phyloP scores from a whole-genome alignment of 2,113 vertebrate species.

The Nettapus auritus region DNA sequence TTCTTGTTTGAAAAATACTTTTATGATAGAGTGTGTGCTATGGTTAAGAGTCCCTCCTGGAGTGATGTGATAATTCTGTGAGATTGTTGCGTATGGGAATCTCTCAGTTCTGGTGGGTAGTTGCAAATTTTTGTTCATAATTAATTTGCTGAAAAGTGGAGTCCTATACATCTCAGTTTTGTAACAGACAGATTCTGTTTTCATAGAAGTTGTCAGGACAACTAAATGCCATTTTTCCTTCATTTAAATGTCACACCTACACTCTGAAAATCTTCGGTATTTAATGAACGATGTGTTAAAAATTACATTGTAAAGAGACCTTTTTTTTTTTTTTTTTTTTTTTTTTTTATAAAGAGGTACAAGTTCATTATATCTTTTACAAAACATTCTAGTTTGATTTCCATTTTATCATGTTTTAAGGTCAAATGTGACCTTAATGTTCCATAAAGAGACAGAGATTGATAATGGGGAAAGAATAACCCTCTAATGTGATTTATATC shows the following conservation, averaged over 20 bases:
- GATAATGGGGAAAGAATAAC: slow-evolving; percentile 94
- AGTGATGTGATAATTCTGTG: neutral
- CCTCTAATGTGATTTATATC: slow-evolving; percentile 96
- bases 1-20: neutral
- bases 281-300: slow-evolving; percentile 60
- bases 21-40: neutral
- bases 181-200: neutral
- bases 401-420: slow-evolving; percentile 85
- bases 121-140: neutral
- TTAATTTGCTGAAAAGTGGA: neutral
- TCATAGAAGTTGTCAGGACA: neutral
- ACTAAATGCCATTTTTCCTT: neutral
- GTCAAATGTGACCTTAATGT: slow-evolving; percentile 91
- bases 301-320: slow-evolving; percentile 53
- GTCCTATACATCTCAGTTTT: neutral
- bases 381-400: slow-evolving; percentile 79
- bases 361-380: slow-evolving; percentile 75
- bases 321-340: neutral
- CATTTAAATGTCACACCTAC: slow-evolving; percentile 22
- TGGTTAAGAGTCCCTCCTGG: neutral
- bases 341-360: slow-evolving; percentile 43
- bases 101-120: neutral
- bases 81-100: neutral
- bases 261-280: slow-evolving; percentile 39
- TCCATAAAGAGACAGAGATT: slow-evolving; percentile 96